Evolutionary conservation across 2,113 vertebrate genomes (phyloP).

Genomic region (Xiphophorus couchianus): DNA sequence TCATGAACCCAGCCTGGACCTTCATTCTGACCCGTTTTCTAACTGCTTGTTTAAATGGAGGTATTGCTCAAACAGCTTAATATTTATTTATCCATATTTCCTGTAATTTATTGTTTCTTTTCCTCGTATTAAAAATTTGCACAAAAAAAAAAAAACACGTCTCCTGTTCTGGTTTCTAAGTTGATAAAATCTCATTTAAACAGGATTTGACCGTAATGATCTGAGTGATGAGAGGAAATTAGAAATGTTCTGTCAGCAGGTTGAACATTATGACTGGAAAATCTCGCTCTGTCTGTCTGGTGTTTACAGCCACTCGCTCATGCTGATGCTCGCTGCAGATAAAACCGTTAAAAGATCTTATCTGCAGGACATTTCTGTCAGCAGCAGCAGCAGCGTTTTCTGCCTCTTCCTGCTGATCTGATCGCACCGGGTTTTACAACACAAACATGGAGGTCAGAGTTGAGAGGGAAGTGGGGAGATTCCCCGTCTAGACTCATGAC

Average conservation of each 20-base stretch:
- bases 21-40: conserved; percentile 26
- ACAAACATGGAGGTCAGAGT: background rate
- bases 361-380: background rate
- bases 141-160: conserved; percentile 23
- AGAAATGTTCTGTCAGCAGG: background rate
- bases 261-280: background rate
- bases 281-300: background rate
- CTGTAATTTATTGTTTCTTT: conserved; percentile 72
- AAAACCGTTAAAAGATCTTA: background rate
- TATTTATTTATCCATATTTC: conserved; percentile 71
- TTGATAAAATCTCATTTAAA: background rate
- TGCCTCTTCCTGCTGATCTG: conserved; percentile 6
- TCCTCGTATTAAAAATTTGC: conserved; percentile 67
- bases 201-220: background rate
- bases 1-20: background rate
- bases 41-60: conserved; percentile 40
- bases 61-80: conserved; percentile 33
- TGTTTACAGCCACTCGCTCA: background rate
- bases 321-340: background rate
- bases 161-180: background rate
- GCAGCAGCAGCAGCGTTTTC: background rate
- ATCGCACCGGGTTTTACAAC: background rate
- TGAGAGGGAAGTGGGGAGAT: conserved; percentile 1
- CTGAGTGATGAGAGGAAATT: background rate
- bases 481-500: background rate